Conservation (phyloP, 2,113 vertebrate genomes). For the Coryphaenoides rupestris region DNA sequence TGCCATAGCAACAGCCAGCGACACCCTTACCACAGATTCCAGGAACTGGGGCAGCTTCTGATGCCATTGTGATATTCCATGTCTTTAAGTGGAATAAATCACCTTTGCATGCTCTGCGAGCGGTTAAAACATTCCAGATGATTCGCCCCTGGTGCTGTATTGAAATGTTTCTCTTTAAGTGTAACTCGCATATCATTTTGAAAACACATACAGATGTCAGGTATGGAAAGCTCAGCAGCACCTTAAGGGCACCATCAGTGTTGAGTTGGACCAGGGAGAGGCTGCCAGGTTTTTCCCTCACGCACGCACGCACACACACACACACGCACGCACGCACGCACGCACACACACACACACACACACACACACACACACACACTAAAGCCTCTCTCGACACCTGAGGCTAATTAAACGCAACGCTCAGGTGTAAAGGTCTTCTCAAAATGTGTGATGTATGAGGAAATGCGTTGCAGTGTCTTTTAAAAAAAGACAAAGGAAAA, state of each 20-base stretch:
- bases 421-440: not conserved
- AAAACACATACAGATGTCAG: not conserved
- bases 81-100: constrained; percentile 41
- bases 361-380: no score
- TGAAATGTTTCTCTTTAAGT: not conserved
- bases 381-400: not conserved
- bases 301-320: no score
- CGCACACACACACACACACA: no score
- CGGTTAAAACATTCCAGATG: constrained; percentile 33
- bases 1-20: constrained; percentile 43
- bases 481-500: not conserved
- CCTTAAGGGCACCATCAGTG: not conserved
- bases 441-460: not conserved
- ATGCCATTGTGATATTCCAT: constrained; percentile 39
- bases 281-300: not conserved
- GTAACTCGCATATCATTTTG: not conserved
- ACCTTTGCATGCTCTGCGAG: constrained; percentile 37
- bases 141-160: constrained; percentile 8
- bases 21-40: constrained; percentile 21
- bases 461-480: constrained; percentile 7
- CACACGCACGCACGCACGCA: no score
- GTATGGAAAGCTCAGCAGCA: not conserved
- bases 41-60: constrained; percentile 19
- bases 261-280: not conserved
- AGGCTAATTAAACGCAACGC: not conserved